Base-by-base conservation (phyloP, 1,140 invertebrate species). In the Mactra quadrangularis region DNA sequence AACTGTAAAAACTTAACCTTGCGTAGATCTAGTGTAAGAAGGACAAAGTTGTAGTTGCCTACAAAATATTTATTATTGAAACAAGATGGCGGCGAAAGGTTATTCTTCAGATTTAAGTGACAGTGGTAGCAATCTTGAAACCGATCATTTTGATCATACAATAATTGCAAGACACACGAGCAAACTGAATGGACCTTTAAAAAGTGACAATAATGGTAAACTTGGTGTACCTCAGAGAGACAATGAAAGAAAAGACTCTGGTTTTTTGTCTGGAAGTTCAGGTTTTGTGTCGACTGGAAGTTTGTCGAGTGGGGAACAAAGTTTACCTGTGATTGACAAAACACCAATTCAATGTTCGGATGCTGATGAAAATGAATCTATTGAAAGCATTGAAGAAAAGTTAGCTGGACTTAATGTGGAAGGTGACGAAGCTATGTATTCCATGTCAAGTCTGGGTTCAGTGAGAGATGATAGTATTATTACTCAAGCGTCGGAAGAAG, bases 281-380 rank as follows among this genome's bases (percentile, higher is more conserved):
- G 6, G 6, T 7, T 7, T 6, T 41, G 38, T 6, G 38, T 7
- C 38, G 15, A 41, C 6, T 41, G 38, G 15, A n/a, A 41, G 38
- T 41, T 6, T 6, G 38, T 7, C 38, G 15, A 41, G 38, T 41
- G 38, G 15, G 15, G 15, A 41, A 41, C 15, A 7, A 15, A 66
- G 62, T 45, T 1, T 66, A 13, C 3, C 35, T 7, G 33, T 41
- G 7, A 7, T 6, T 71, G 53, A 57, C 55, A 55, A 55, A 72
- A 22, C 19, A 1, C 70, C 52, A 27, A 31, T 72, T 2, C 70
- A 72, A 29, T 72, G 70, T 22, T 33, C 70, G 52, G 70, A 72
- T 17, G 22, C n/a, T 25, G 22, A 7, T 38, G 13, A 72, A 6
- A 19, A 57, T n/a, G 19, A 27, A 7, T 4, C 4, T 22, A n/a